Evolutionary conservation across 2,888 invertebrate species (phyloP).

Genomic region (Meiosimyza decipiens): DNA sequence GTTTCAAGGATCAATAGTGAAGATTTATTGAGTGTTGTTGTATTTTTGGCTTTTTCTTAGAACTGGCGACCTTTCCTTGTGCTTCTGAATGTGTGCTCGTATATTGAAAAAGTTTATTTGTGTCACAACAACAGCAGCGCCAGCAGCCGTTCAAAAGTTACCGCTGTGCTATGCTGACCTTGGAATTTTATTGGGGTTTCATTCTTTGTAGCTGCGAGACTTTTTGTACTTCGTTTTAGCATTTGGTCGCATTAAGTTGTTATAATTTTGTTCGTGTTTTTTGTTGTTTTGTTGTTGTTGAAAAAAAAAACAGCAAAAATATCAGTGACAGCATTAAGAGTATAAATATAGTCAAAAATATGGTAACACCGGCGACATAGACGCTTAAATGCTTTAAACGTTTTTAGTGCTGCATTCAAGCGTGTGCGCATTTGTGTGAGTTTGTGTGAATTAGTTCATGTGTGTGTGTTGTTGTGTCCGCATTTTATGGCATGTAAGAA

Average conservation of each 20-base stretch:
- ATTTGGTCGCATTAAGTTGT: not conserved
- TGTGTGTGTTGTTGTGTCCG: not conserved
- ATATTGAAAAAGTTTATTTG: constrained; percentile 26
- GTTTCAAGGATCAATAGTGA: no score
- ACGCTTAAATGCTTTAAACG: constrained; percentile 45
- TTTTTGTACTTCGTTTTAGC: constrained; percentile 41
- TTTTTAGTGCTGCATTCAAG: constrained; percentile 24
- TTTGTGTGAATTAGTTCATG: constrained; percentile 13
- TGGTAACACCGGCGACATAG: constrained; percentile 53
- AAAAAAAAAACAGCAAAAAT: constrained; percentile 45
- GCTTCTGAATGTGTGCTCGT: not conserved
- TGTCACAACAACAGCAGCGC: constrained; percentile 17
- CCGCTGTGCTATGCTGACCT: not conserved
- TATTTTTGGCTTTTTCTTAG: no score
- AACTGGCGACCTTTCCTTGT: not conserved
- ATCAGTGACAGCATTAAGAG: constrained; percentile 2
- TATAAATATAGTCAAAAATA: constrained; percentile 49
- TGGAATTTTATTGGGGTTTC: constrained; percentile 13
- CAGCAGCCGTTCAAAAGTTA: not conserved
- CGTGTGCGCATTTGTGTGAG: constrained; percentile 11
- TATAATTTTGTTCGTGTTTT: not conserved
- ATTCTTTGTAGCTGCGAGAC: not conserved
- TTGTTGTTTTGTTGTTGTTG: not conserved
- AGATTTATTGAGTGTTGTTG: constrained; percentile 20
- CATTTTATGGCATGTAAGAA: constrained; percentile 24